A percentile compares a stretch with the other conserved stretches of the same genome.
These are phyloP conservation scores for Drosophila paranaensis DNA, from an alignment of 2,888 invertebrate genomes.

Conservation along the genomic window DNA sequence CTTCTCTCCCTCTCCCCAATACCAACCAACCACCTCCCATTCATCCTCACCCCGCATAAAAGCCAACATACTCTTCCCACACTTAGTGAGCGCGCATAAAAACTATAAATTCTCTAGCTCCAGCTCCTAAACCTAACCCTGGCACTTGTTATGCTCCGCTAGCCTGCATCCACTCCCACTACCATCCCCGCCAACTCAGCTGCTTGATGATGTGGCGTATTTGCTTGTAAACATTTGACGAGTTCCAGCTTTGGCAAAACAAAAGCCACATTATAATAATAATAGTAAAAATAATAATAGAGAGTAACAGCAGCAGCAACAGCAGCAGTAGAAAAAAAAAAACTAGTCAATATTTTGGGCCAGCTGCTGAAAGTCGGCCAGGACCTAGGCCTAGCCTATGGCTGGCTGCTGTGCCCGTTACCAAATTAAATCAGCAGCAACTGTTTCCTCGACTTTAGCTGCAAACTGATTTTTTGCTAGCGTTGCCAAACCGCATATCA, in stretches of 20 bases:
- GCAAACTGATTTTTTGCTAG: constrained; percentile 77
- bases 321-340: not conserved
- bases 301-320: not conserved
- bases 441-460: constrained; percentile 34
- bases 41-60: not conserved
- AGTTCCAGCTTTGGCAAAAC: constrained; percentile 43
- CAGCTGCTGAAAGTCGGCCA: constrained; percentile 60
- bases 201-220: constrained; percentile 76
- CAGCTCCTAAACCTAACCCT: constrained; percentile 10
- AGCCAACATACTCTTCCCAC: not conserved
- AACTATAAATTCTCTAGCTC: constrained; percentile 37
- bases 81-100: constrained; percentile 7
- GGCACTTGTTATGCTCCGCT: constrained; percentile 10
- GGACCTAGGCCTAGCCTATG: constrained; percentile 20
- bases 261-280: constrained; percentile 17
- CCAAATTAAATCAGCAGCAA: constrained; percentile 72
- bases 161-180: not conserved
- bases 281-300: constrained; percentile 15
- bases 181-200: not conserved
- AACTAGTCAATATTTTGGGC: constrained; percentile 31
- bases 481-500: constrained; percentile 78
- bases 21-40: not conserved
- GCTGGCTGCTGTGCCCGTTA: constrained; percentile 11
- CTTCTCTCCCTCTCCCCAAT: not conserved
- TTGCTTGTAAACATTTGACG: constrained; percentile 80